Percentiles rank a stretch among this genome's conserved stretches.
Evolutionary conservation across 2,113 vertebrate species (phyloP).

Genomic region (Dicaeum eximium): DNA sequence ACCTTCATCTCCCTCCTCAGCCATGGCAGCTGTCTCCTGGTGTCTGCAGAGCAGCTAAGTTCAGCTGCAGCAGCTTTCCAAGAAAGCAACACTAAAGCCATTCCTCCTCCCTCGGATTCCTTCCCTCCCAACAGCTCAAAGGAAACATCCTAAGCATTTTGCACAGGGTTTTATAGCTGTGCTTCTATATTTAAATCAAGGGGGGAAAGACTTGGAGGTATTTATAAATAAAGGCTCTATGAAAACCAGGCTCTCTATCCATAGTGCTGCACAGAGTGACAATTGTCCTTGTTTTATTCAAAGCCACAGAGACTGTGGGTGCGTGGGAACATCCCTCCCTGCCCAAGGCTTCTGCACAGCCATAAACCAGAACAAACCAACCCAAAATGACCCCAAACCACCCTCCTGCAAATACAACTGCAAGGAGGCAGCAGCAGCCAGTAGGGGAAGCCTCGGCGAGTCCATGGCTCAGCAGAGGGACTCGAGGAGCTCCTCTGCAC

Average conservation of each 20-base stretch:
- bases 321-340: background rate
- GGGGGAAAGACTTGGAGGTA: background rate
- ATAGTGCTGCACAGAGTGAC: rapidly evolving
- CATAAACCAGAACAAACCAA: background rate
- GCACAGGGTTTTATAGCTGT: background rate
- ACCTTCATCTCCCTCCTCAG: background rate
- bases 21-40: background rate
- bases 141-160: constrained; percentile 16
- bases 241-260: background rate
- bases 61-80: constrained; percentile 34
- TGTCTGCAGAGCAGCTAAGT: background rate
- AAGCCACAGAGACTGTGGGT: background rate
- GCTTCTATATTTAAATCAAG: constrained; percentile 24
- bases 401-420: rapidly evolving
- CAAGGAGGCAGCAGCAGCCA: background rate
- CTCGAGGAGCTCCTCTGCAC: rapidly evolving
- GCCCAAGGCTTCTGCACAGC: background rate
- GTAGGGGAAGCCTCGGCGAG: background rate
- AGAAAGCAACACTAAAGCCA: constrained; percentile 14
- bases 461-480: rapidly evolving
- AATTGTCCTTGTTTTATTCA: background rate
- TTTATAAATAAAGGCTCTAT: constrained; percentile 29
- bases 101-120: constrained; percentile 5
- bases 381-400: background rate
- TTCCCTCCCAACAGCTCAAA: background rate